Evolutionary conservation across 2,797 vertebrate species (phyloP).

Genomic region (Linurgus olivaceus): DNA sequence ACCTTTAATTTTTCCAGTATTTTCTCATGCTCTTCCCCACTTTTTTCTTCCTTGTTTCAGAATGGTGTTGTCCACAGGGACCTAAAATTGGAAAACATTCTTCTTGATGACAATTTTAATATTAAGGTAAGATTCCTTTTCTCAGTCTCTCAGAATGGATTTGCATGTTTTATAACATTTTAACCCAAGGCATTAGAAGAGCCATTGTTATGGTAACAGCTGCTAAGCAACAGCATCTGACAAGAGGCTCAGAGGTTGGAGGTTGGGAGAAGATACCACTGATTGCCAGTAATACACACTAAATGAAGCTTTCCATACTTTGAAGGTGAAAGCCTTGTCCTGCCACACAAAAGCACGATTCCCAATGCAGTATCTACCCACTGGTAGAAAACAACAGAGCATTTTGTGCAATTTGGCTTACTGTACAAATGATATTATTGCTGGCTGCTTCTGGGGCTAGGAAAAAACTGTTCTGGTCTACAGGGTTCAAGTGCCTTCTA

Average conservation of each 20-base stretch:
- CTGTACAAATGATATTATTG: slow-evolving; percentile 41
- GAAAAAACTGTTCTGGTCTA: slow-evolving; percentile 31
- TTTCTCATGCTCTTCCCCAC: neutral
- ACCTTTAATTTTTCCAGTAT: slow-evolving; percentile 42
- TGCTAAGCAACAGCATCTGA: slow-evolving; percentile 45
- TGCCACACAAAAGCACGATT: neutral
- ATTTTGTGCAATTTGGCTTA: neutral
- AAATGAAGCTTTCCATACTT: neutral
- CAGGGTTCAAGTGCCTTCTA: slow-evolving; percentile 63
- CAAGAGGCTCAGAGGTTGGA: slow-evolving; percentile 4
- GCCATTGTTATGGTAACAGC: slow-evolving; percentile 41
- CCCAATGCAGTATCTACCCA: neutral
- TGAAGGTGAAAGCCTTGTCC: neutral
- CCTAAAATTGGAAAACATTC: slow-evolving; percentile 99
- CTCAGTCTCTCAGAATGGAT: neutral
- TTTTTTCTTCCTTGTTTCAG: slow-evolving; percentile 75
- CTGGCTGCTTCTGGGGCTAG: slow-evolving; percentile 48
- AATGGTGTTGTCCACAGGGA: slow-evolving; percentile 98
- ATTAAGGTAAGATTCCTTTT: slow-evolving; percentile 88
- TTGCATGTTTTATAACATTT: slow-evolving; percentile 12
- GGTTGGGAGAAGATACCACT: neutral
- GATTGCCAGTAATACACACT: neutral
- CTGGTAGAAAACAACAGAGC: neutral
- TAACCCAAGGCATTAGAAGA: slow-evolving; percentile 7
- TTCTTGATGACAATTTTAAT: slow-evolving; percentile 99